These are phyloP conservation scores for Pygocentrus nattereri DNA, from an alignment of 2,797 vertebrate genomes.

Conservation along the genomic window DNA sequence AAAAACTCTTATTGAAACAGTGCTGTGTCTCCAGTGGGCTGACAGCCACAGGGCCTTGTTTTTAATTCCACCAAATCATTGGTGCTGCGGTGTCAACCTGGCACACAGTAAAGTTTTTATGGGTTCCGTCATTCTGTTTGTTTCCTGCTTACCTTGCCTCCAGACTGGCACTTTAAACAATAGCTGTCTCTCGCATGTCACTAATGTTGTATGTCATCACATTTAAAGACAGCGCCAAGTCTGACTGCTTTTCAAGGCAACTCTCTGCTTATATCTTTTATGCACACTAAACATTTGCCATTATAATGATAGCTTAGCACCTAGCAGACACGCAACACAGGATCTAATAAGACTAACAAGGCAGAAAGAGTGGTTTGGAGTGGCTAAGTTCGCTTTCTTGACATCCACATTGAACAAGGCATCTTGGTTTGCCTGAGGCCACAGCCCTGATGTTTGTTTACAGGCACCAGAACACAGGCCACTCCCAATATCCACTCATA, in stretches of 20 bases:
- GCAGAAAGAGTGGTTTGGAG: not conserved
- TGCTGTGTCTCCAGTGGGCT: slow-evolving; percentile 42
- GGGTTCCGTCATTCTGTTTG: slow-evolving; percentile 29
- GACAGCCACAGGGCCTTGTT: slow-evolving; percentile 50
- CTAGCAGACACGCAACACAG: not conserved
- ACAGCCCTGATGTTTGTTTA: not conserved
- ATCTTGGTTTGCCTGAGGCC: not conserved
- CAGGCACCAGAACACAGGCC: not conserved
- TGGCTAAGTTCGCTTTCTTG: not conserved
- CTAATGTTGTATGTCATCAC: not conserved
- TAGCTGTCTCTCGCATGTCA: slow-evolving; percentile 16
- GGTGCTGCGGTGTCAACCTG: slow-evolving; percentile 38
- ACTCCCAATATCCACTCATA: not conserved
- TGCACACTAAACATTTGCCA: slow-evolving; percentile 3
- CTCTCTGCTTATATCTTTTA: slow-evolving; percentile 7
- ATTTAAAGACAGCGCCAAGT: not conserved
- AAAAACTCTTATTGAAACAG: slow-evolving; percentile 52
- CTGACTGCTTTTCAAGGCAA: not conserved
- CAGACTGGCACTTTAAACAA: slow-evolving; percentile 26
- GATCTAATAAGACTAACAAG: not conserved
- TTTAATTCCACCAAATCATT: slow-evolving; percentile 51
- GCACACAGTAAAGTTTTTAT: slow-evolving; percentile 38
- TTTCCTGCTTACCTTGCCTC: slow-evolving; percentile 31
- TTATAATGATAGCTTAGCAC: slow-evolving; percentile 17
- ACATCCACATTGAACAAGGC: not conserved